Evolutionary conservation across 92 coral and sea anemone genomes (phyloP).

Genomic region (Parazoanthus swiftii): DNA sequence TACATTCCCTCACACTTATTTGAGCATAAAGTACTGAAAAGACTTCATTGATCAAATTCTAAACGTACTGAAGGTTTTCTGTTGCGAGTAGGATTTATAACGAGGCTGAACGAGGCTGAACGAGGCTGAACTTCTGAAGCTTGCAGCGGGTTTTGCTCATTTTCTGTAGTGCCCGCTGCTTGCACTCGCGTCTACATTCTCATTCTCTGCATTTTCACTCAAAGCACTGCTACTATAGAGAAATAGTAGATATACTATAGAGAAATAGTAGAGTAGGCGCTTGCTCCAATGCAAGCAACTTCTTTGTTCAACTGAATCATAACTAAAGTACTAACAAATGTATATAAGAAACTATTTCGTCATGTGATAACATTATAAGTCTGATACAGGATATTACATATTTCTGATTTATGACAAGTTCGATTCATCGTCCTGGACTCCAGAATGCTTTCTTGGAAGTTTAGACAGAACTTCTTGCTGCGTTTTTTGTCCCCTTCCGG

Average conservation of each 20-base stretch:
- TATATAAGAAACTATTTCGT: neutral
- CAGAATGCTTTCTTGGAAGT: no score
- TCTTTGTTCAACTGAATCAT: neutral
- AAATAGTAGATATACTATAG: no score
- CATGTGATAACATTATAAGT: neutral
- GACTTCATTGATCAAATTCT: neutral
- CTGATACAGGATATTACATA: neutral
- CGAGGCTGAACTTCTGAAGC: neutral
- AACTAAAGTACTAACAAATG: neutral
- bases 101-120: no score
- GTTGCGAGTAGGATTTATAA: slow-evolving; percentile 14
- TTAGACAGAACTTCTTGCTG: no score
- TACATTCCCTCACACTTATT: slow-evolving; percentile 7
- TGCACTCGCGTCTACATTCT: neutral
- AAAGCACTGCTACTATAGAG: neutral
- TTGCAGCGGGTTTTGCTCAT: neutral
- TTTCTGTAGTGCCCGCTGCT: neutral
- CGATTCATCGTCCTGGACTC: no score
- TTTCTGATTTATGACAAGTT: no score
- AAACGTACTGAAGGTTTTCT: slow-evolving; percentile 2
- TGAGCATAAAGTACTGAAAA: neutral
- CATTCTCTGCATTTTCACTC: no score
- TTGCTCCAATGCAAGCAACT: no score
- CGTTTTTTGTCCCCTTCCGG: no score
- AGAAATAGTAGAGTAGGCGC: neutral